Evolutionary conservation across 2,797 vertebrate genomes (phyloP).

Genomic region (Enteromius anoplus): DNA sequence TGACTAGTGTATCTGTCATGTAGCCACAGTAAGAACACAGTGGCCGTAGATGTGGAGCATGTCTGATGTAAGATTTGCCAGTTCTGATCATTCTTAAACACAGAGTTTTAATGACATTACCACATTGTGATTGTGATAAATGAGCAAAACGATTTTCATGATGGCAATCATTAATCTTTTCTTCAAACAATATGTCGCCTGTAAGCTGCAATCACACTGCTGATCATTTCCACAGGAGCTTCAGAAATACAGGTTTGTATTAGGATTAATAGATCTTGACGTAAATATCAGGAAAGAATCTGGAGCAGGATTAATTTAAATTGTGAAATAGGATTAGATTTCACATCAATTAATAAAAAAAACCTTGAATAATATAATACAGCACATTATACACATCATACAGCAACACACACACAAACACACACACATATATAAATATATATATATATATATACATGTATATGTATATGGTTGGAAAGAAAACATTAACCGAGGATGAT

Average conservation of each 20-base stretch:
- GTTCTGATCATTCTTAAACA: constrained; percentile 29
- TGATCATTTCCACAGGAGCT: background rate
- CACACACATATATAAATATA: too few species aligned
- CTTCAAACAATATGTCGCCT: constrained; percentile 14
- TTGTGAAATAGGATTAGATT: background rate
- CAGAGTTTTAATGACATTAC: constrained; percentile 16
- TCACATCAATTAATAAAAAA: background rate
- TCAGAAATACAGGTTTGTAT: background rate
- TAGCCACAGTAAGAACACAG: constrained; percentile 43
- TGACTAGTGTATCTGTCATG: constrained; percentile 41
- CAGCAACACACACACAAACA: background rate
- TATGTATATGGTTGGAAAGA: too few species aligned
- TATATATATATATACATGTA: too few species aligned
- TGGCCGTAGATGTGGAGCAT: constrained; percentile 21
- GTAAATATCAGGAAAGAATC: constrained; percentile 1
- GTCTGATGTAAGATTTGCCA: background rate
- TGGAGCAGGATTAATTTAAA: background rate
- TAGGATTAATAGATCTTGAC: background rate
- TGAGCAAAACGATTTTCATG: constrained; percentile 11
- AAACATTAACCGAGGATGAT: too few species aligned
- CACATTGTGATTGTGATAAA: constrained; percentile 2
- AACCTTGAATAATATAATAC: background rate
- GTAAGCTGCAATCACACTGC: background rate
- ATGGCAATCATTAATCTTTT: constrained; percentile 29
- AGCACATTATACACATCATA: background rate